A percentile compares a stretch with the other conserved stretches of the same genome.
Conservation (phyloP, 2,888 invertebrate genomes). For the Dendrolimus pini region DNA sequence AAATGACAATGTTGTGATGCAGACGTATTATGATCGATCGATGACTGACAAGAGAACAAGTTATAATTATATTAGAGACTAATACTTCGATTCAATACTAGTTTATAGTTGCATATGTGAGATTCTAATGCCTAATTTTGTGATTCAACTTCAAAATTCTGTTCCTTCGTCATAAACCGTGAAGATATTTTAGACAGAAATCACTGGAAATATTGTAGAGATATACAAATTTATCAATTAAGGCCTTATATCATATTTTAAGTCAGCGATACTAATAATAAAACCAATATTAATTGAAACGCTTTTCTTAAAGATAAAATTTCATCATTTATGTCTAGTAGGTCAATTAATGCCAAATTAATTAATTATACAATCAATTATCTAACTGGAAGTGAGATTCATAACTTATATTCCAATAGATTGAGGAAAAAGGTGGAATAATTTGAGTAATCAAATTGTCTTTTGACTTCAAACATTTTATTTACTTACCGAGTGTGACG, state of each 20-base stretch:
- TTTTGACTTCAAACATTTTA: no score
- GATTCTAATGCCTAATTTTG: not conserved
- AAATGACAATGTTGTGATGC: not conserved
- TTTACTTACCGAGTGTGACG: no score
- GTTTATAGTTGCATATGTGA: not conserved
- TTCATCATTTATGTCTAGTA: no score
- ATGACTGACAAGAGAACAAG: no score
- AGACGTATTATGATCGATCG: no score
- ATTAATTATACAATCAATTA: not conserved
- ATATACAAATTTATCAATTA: not conserved
- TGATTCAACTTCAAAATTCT: not conserved
- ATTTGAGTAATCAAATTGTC: no score
- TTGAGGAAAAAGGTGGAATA: no score
- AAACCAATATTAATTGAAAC: not conserved
- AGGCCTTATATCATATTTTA: no score
- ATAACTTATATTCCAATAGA: constrained; percentile 23
- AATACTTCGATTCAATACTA: not conserved
- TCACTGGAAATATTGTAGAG: not conserved
- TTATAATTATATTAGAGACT: no score
- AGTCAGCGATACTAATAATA: not conserved
- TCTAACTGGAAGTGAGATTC: constrained; percentile 34
- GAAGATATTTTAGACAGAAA: not conserved
- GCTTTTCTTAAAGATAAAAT: no score
- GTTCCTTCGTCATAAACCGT: not conserved
- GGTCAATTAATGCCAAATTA: not conserved